Base-by-base conservation (phyloP, 64 coral and sea anemone genomes). In the Acropora yongei region DNA sequence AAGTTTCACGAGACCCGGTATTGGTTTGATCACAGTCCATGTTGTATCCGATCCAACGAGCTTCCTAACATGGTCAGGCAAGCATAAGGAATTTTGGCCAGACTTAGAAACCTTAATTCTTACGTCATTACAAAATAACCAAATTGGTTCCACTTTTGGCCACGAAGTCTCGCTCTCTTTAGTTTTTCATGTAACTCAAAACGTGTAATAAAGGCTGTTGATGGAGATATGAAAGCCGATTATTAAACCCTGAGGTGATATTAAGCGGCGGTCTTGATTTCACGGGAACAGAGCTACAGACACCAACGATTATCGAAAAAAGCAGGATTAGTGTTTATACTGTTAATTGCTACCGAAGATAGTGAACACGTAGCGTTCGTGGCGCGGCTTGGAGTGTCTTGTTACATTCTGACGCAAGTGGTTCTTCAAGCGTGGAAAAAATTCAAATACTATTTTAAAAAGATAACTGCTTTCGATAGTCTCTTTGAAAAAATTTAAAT, bases 121-220 rank as follows among this genome's bases (percentile, higher is more conserved):
- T 14, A 13, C 60, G 60, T 63, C 60, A 63, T 63, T 63, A 63
- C 11, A 13, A 58, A 55, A 80, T 20, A 81, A 50, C 50, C 30
- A 1, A 58, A 58, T 42, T 80, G 49, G 47, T 83, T 67, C 65
- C 9, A 47, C 82, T 72, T 47, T 39, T 30, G 17, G 72, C 65
- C 16, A 68, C 44, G 39, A 71, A 71, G 49, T 30, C 14, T 65
- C 48, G 30, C 44, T 84, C 49, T 50, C 82, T 20, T 13, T 16
- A 45, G 45, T 83, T 46, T 83, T 67, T 30, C 30, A 30, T 30
- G 80, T 68, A 83, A 83, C 82, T 85, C 82, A 71, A 71, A 85
- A 85, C 61, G 16, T 49, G 44, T 85, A 30, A 85, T 85, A 16
- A 68, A 85, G 7, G 16, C 65, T 71, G 82, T 41, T 18, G 72